Percentiles rank a stretch among this genome's conserved stretches.
Evolutionary conservation across 2,888 invertebrate species (phyloP).

Genomic region (Zaprionus bogoriensis): DNA sequence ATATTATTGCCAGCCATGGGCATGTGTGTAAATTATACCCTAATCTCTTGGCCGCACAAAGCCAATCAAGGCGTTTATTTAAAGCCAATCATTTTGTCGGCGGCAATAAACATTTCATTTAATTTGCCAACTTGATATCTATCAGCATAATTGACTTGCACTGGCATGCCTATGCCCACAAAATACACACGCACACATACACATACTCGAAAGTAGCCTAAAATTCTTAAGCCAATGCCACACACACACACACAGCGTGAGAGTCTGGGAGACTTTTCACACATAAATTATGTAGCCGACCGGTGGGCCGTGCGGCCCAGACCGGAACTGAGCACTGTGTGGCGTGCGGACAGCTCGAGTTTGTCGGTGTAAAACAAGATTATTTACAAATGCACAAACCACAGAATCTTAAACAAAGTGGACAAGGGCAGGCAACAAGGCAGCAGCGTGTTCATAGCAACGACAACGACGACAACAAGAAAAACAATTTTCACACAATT

Average conservation of each 20-base stretch:
- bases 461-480: conserved; percentile 45
- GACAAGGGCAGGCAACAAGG: conserved; percentile 11
- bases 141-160: conserved; percentile 61
- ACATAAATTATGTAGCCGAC: conserved; percentile 68
- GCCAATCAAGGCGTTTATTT: conserved; percentile 36
- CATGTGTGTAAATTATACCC: no score
- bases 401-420: conserved; percentile 72
- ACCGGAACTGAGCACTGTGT: conserved; percentile 49
- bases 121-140: conserved; percentile 63
- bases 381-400: conserved; percentile 74
- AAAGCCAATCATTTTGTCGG: conserved; percentile 31
- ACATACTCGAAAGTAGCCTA: conserved; percentile 31
- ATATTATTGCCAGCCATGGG: no score
- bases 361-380: conserved; percentile 67
- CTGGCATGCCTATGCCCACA: not conserved
- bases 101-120: conserved; percentile 44
- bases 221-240: conserved; percentile 68
- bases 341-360: conserved; percentile 25
- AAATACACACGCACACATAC: not conserved
- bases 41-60: no score
- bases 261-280: conserved; percentile 54
- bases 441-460: conserved; percentile 20
- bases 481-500: conserved; percentile 77
- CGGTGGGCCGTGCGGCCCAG: conserved; percentile 14
- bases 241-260: conserved; percentile 10